These are phyloP conservation scores for Chionomys nivalis DNA, from an alignment of 2,113 vertebrate species.

Conservation along the genomic window DNA sequence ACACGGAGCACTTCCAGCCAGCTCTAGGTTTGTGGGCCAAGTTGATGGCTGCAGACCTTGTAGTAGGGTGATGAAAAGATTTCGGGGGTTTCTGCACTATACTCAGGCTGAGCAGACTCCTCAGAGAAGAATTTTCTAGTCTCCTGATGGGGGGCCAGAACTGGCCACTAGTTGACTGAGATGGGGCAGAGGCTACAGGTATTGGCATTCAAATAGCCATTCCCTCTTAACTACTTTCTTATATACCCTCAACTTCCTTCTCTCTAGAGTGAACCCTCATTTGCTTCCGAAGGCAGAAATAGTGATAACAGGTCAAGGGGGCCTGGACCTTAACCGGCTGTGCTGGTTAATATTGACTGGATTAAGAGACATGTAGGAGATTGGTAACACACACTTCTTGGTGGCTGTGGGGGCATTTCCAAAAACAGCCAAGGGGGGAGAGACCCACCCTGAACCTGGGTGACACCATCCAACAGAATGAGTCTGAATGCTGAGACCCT, in stretches of 20 bases:
- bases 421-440: neutral
- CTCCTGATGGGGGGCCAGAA: neutral
- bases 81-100: neutral
- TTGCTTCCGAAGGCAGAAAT: neutral
- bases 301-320: neutral
- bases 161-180: neutral
- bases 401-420: neutral
- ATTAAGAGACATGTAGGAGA: neutral
- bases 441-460: neutral
- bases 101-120: neutral
- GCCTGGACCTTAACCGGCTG: neutral
- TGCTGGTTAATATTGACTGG: neutral
- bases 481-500: too few relatives aligned
- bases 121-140: neutral
- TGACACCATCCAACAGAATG: neutral
- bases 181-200: fast-evolving
- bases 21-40: fast-evolving
- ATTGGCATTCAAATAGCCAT: neutral
- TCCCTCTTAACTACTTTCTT: neutral
- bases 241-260: neutral
- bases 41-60: neutral
- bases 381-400: neutral
- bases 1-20: too few relatives aligned
- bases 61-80: neutral
- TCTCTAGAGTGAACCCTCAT: neutral